Evolutionary conservation across 2,113 vertebrate genomes (phyloP).

Genomic region (Circaetus cinerascens): DNA sequence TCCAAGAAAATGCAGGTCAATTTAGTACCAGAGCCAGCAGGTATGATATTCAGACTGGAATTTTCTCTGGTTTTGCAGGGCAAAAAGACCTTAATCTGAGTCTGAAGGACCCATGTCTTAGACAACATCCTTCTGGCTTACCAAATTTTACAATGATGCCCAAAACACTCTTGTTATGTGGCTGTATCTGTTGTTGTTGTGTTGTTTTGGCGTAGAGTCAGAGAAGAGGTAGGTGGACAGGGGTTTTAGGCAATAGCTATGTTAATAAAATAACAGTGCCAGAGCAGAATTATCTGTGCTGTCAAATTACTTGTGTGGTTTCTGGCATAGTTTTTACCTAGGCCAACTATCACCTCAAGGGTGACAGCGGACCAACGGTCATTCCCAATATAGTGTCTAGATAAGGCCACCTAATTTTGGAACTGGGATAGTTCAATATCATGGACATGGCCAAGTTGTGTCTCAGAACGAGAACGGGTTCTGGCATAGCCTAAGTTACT

Average conservation of each 20-base stretch:
- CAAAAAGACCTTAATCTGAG: background rate
- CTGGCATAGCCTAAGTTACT: background rate
- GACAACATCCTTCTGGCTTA: background rate
- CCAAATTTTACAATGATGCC: background rate
- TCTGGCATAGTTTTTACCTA: background rate
- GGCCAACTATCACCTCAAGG: background rate
- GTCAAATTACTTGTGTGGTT: background rate
- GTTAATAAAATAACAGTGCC: background rate
- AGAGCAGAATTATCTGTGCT: background rate
- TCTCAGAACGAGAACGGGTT: fast-evolving
- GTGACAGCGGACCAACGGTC: background rate
- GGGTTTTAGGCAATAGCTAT: background rate
- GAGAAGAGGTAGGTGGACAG: background rate
- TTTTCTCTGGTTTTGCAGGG: background rate
- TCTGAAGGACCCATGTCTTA: background rate
- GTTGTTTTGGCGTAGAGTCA: background rate
- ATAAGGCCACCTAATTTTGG: background rate
- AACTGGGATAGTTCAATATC: background rate
- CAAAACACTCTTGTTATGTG: background rate
- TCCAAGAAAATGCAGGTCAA: background rate
- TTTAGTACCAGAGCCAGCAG: background rate
- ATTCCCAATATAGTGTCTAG: background rate
- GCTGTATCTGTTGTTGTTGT: background rate
- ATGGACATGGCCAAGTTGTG: background rate
- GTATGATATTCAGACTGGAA: background rate